A percentile compares a stretch with the other conserved stretches of the same genome.
Evolutionary conservation across 35 echinoderm and acorn worm genomes (phyloP).

Genomic region (Lytechinus pictus): DNA sequence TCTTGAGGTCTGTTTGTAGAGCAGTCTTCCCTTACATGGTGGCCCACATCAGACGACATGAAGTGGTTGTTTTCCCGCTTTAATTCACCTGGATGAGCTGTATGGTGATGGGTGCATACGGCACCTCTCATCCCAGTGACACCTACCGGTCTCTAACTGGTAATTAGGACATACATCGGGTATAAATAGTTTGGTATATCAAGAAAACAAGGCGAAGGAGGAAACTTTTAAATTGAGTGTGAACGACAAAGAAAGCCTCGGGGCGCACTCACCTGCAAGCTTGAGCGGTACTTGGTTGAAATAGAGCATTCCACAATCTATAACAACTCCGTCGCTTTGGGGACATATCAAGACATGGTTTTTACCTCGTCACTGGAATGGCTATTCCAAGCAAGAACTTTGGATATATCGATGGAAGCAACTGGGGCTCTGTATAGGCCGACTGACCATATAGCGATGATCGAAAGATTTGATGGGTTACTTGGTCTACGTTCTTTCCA

Average conservation of each 20-base stretch:
- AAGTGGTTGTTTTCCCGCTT: neutral
- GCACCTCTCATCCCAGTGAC: neutral
- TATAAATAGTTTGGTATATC: neutral
- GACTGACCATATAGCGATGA: too few species aligned
- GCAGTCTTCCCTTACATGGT: neutral
- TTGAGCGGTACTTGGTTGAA: neutral
- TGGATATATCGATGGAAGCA: neutral
- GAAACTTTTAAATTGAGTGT: neutral
- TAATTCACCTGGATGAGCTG: neutral
- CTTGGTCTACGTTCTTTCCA: too few species aligned
- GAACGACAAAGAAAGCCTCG: neutral
- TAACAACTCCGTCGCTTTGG: neutral
- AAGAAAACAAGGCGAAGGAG: neutral
- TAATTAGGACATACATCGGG: neutral
- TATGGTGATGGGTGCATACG: neutral
- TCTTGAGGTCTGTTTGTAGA: conserved; percentile 2
- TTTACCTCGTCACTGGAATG: neutral
- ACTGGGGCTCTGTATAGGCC: too few species aligned
- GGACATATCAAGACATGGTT: neutral
- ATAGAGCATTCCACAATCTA: neutral
- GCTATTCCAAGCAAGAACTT: neutral
- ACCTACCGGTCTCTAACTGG: neutral
- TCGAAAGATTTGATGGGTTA: too few species aligned
- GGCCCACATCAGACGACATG: neutral
- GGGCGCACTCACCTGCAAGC: neutral